phyloP scores from a whole-genome alignment of 1,140 invertebrate genomes.

The Schlechtendalia chinensis region DNA sequence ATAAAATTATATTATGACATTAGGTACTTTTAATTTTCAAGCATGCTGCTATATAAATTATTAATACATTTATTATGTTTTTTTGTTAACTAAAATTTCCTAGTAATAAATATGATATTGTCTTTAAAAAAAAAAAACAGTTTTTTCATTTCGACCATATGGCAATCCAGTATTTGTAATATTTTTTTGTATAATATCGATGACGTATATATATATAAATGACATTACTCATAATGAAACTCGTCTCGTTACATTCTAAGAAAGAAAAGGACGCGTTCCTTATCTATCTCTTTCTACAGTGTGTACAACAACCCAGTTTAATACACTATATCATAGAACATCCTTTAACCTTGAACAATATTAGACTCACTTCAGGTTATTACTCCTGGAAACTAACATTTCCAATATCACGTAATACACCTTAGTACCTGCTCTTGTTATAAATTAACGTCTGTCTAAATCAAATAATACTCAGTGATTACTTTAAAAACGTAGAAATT shows the following conservation, averaged over 20 bases:
- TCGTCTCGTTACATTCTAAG: conserved; percentile 45
- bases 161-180: not conserved
- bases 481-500: conserved; percentile 1
- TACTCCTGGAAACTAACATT: conserved; percentile 51
- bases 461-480: conserved; percentile 48
- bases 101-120: no score
- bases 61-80: no score
- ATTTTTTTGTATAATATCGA: not conserved
- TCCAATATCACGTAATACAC: conserved; percentile 32
- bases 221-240: conserved; percentile 34
- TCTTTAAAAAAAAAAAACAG: not conserved
- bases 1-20: no score
- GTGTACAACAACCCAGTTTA: conserved; percentile 39
- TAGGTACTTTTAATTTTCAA: no score
- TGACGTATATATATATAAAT: conserved; percentile 13
- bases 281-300: conserved; percentile 24
- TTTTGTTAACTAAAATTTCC: no score
- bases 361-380: conserved; percentile 50
- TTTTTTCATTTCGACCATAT: not conserved
- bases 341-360: conserved; percentile 46
- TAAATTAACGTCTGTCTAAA: not conserved
- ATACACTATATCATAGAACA: conserved; percentile 8
- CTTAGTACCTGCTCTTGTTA: conserved; percentile 18
- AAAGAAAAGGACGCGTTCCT: conserved; percentile 17
- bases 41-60: no score